These are phyloP conservation scores for Chaenodraco wilsoni DNA, from an alignment of 2,797 vertebrate species.

Conservation along the genomic window DNA sequence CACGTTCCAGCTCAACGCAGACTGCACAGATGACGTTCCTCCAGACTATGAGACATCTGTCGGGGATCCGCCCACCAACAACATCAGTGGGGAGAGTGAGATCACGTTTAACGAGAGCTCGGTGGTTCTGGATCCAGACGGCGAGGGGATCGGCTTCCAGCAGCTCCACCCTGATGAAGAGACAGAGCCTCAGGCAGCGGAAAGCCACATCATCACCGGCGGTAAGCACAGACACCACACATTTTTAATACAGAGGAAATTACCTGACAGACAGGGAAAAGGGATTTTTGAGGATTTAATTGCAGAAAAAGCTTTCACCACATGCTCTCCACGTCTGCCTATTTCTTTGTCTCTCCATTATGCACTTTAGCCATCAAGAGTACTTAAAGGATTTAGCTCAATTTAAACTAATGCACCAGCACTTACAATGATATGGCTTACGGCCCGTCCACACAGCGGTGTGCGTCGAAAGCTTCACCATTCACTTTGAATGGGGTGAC, in stretches of 20 bases:
- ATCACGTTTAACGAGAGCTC: conserved; percentile 93
- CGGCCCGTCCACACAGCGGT: too few relatives aligned
- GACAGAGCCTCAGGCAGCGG: conserved; percentile 79
- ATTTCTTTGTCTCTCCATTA: background rate
- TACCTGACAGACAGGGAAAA: background rate
- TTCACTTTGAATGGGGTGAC: too few relatives aligned
- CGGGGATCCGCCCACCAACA: conserved; percentile 87
- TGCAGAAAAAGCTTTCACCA: background rate
- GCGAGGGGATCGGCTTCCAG: conserved; percentile 82
- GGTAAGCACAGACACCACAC: conserved; percentile 84
- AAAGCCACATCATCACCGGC: conserved; percentile 85
- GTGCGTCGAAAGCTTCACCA: too few relatives aligned
- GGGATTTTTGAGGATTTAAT: background rate
- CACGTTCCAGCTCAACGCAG: conserved; percentile 87
- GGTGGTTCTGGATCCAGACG: conserved; percentile 87
- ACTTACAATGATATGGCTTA: too few relatives aligned
- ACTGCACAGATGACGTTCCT: conserved; percentile 91
- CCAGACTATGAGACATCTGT: conserved; percentile 91
- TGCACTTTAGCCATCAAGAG: too few relatives aligned
- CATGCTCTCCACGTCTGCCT: background rate
- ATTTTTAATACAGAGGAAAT: background rate
- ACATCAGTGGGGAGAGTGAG: conserved; percentile 92
- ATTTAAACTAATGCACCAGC: too few relatives aligned
- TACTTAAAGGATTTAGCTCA: too few relatives aligned
- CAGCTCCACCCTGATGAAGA: conserved; percentile 86